Percentiles rank a stretch among this genome's conserved stretches.
phyloP scores from a whole-genome alignment of 2,797 vertebrate genomes.

The Siniperca undulata region DNA sequence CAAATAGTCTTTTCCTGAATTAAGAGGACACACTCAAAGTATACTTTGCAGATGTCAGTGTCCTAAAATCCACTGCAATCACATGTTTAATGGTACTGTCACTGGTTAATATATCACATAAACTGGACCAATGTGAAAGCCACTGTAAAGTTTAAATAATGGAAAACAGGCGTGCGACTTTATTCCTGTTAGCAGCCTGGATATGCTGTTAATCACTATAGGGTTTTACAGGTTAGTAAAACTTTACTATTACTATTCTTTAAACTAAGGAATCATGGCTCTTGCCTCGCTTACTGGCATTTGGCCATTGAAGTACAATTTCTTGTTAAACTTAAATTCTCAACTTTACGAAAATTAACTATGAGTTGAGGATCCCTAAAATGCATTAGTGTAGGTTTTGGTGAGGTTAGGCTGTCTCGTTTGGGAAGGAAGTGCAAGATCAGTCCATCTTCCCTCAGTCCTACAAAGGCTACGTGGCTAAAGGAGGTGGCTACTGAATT shows the following conservation, averaged over 20 bases:
- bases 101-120: background rate
- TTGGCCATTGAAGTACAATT: background rate
- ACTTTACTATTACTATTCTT: background rate
- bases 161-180: background rate
- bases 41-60: background rate
- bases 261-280: background rate
- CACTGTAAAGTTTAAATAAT: background rate
- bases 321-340: background rate
- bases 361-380: background rate
- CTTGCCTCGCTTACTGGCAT: background rate
- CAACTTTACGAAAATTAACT: background rate
- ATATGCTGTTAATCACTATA: background rate
- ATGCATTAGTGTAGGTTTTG: background rate
- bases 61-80: background rate
- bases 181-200: background rate
- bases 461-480: background rate
- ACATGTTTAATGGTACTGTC: background rate
- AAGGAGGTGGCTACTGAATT: background rate
- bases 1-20: background rate
- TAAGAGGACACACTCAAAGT: background rate
- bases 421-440: background rate
- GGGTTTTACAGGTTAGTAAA: slow-evolving; percentile 8
- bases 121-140: background rate
- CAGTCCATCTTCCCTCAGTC: background rate
- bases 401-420: background rate